These are phyloP conservation scores for Calosoma granatense DNA, from an alignment of 1,140 invertebrate genomes.

Conservation along the genomic window DNA sequence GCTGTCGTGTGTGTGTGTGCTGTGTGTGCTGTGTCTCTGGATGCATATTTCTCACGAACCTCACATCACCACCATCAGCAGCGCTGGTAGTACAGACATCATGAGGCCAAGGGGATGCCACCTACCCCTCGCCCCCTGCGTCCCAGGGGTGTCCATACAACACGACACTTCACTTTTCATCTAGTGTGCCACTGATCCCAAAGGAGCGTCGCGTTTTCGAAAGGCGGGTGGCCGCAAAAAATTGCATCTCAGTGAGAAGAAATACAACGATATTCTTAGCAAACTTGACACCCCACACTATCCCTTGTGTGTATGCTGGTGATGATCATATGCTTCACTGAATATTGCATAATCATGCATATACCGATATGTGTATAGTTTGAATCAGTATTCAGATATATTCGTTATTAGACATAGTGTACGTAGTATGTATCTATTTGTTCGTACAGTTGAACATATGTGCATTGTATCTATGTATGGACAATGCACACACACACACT, in stretches of 20 bases:
- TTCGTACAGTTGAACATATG: background rate
- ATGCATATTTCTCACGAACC: background rate
- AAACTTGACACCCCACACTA: background rate
- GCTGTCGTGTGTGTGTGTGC: background rate
- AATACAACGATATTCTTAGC: background rate
- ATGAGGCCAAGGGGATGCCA: background rate
- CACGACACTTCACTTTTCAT: constrained; percentile 26
- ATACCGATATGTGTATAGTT: too few relatives aligned
- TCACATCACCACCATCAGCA: too few relatives aligned
- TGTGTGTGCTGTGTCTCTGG: background rate
- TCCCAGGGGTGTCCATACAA: constrained; percentile 20
- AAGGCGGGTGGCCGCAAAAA: background rate
- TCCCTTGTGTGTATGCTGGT: too few relatives aligned
- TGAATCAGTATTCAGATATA: too few relatives aligned
- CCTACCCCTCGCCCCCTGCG: constrained; percentile 12
- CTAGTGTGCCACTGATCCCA: background rate
- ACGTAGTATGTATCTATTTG: too few relatives aligned
- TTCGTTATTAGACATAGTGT: too few relatives aligned
- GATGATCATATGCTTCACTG: too few relatives aligned
- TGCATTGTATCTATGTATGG: background rate
- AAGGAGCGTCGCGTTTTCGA: background rate
- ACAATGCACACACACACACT: background rate
- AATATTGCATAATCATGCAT: too few relatives aligned
- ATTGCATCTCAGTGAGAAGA: background rate
- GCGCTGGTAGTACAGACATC: too few relatives aligned